Evolutionary conservation across 2,797 vertebrate species (phyloP), one percentile per base, ranked within the genome.

Genomic region (Semaprochilodus insignis): DNA sequence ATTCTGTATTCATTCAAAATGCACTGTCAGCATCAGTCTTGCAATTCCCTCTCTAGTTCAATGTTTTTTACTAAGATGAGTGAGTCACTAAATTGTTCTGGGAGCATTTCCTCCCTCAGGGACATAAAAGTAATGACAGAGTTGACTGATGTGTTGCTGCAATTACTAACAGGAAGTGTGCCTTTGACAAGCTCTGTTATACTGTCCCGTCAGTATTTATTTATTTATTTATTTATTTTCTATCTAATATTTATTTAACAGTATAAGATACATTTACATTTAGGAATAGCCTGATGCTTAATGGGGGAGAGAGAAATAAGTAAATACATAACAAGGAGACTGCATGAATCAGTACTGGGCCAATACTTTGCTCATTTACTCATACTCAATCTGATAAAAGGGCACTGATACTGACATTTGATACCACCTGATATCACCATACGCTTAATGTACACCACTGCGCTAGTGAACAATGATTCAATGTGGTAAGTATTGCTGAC

Each of bases 11-110:
- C 25, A 62, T 36, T 66, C 3, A 66, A 34, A 34, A 4, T 66
- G 31, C 27, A 19, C 59, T n/a, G 59, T 23, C n/a, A 62, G 25
- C n/a, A 25, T 62, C n/a, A n/a, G 19, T 62, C 59, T 62, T 8
- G 2, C 59, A 25, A 25, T 21, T 63, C 59, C 40, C 31, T 77
- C 5, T 65, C 15, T 66, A 16, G 23, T 13, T 36, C 6, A 17
- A 62, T 14, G 76, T 78, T 13, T 54, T 17, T 67, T 27, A 27
- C 25, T 63, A 31, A 59, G 23, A 44, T 17, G 31, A 51, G 55
- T 84, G 31, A 59, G 55, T 84, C 27, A 55, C 48, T 57, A 54
- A 54, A 21, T 14, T 23, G 5, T 5, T 63, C 36, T 77, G 67
- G 31, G 44, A 52, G 70, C 0, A 23, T 65, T 34, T 71, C 72